A percentile compares a stretch with the other conserved stretches of the same genome.
Conservation (phyloP, 2,797 vertebrate species). For the Catamblyrhynchus diadema region DNA sequence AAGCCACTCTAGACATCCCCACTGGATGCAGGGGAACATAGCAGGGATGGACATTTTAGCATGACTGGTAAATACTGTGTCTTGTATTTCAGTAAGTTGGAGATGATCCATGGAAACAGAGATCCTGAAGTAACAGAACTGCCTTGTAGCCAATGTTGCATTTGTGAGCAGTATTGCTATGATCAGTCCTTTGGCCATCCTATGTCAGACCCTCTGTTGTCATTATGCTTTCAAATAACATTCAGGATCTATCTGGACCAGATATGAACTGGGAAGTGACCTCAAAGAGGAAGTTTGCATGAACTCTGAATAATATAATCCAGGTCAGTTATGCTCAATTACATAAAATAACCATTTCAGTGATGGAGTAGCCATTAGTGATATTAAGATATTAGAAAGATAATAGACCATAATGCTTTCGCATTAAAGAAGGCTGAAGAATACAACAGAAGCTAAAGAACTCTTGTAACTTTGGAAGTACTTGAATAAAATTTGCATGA, state of each 20-base stretch:
- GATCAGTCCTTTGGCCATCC: not conserved
- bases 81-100: not conserved
- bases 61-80: not conserved
- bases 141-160: not conserved
- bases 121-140: not conserved
- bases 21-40: fast-evolving
- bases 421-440: not conserved
- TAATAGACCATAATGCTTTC: not conserved
- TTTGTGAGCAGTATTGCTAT: not conserved
- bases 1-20: not conserved
- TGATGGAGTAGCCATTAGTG: not conserved
- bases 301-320: not conserved
- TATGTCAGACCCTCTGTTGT: not conserved
- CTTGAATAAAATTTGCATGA: not conserved
- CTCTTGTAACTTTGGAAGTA: not conserved
- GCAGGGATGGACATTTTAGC: not conserved
- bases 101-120: not conserved
- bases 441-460: not conserved
- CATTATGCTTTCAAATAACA: not conserved
- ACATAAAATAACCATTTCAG: not conserved
- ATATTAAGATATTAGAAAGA: not conserved
- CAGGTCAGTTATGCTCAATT: not conserved
- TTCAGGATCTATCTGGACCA: not conserved
- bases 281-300: not conserved
- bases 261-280: not conserved